These are phyloP conservation scores for Andrena trimmerana DNA, from an alignment of 2,888 invertebrate genomes.

Conservation along the genomic window DNA sequence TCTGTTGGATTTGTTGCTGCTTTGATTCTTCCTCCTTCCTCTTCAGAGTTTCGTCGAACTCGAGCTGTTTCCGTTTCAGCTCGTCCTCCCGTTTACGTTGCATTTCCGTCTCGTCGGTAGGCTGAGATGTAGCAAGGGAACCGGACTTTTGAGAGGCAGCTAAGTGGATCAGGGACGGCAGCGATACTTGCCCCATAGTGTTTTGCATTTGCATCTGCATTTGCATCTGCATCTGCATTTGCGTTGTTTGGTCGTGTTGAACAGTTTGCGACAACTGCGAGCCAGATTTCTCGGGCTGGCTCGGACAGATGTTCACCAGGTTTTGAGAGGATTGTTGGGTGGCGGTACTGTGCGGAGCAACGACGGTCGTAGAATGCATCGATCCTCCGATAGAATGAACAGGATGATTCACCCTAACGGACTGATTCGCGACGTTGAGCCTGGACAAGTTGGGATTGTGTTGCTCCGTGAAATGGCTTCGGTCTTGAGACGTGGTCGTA, in stretches of 20 bases:
- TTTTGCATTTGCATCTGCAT: conserved; percentile 39
- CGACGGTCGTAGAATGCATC: conserved; percentile 22
- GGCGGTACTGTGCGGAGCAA: conserved; percentile 1
- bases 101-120: conserved; percentile 84
- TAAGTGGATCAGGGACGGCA: conserved; percentile 64
- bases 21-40: conserved; percentile 85
- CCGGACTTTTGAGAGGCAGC: conserved; percentile 74
- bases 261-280: conserved; percentile 47
- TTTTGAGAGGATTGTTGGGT: conserved; percentile 45
- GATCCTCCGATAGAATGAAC: conserved; percentile 83
- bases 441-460: conserved; percentile 79
- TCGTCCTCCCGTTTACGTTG: conserved; percentile 86
- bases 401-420: conserved; percentile 74
- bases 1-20: conserved; percentile 82
- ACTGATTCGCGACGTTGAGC: conserved; percentile 76
- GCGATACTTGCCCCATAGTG: conserved; percentile 66
- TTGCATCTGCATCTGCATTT: conserved; percentile 40
- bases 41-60: conserved; percentile 86
- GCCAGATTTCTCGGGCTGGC: conserved; percentile 54
- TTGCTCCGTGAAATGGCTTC: conserved; percentile 71
- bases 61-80: conserved; percentile 86
- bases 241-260: conserved; percentile 46
- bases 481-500: conserved; percentile 83
- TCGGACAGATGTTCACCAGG: background rate
- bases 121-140: conserved; percentile 66